phyloP scores from a whole-genome alignment of 2,888 invertebrate species.

The Harpagoxenus sublaevis region DNA sequence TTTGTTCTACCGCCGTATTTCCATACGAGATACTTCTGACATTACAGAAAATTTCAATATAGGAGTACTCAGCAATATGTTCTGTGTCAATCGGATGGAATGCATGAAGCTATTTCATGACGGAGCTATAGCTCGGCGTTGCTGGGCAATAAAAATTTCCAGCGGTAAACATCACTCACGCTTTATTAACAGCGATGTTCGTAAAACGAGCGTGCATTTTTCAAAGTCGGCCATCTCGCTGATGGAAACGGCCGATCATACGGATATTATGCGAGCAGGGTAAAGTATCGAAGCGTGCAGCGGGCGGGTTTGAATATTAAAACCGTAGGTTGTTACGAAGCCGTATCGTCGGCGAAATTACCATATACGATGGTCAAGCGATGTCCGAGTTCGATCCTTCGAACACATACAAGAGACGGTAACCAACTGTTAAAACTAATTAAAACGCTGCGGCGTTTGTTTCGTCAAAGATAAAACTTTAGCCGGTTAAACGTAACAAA shows the following conservation, averaged over 20 bases:
- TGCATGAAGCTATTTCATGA: constrained; percentile 22
- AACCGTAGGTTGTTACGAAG: constrained; percentile 32
- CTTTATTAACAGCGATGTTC: constrained; percentile 47
- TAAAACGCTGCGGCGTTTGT: constrained; percentile 4
- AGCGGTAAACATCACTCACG: constrained; percentile 45
- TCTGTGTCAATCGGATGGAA: constrained; percentile 32
- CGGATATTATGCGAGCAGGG: constrained; percentile 29
- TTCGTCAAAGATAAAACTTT: neutral
- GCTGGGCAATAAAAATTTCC: constrained; percentile 37
- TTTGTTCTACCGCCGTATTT: constrained; percentile 2
- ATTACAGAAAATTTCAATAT: constrained; percentile 42
- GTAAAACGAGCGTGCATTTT: constrained; percentile 42
- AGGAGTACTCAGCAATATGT: constrained; percentile 8
- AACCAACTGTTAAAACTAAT: constrained; percentile 38
- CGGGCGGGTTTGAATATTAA: constrained; percentile 53
- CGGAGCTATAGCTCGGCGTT: constrained; percentile 1
- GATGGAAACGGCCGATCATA: constrained; percentile 43
- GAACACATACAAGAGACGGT: neutral
- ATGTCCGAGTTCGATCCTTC: constrained; percentile 6
- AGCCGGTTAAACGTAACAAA: neutral
- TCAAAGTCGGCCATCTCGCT: constrained; percentile 41
- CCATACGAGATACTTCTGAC: neutral
- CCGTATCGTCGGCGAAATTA: constrained; percentile 70
- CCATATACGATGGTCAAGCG: constrained; percentile 66
- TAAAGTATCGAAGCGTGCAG: constrained; percentile 28